These are phyloP conservation scores for Mycalesis mineus DNA, from an alignment of 2,888 invertebrate species.

Conservation along the genomic window DNA sequence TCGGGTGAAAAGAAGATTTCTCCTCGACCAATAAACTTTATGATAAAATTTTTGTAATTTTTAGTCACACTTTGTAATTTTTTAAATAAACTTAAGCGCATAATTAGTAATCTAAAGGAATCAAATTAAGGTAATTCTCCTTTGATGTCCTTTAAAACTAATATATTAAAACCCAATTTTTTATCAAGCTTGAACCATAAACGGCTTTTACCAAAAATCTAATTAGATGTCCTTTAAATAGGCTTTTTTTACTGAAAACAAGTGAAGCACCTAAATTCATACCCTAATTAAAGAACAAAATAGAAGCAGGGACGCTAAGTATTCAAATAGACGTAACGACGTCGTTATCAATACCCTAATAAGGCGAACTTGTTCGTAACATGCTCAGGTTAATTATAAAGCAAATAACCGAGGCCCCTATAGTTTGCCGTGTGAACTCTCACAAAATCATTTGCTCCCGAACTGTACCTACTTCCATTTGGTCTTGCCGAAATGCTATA, in stretches of 20 bases:
- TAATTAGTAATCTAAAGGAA: too few relatives aligned
- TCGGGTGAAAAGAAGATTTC: too few relatives aligned
- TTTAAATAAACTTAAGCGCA: too few relatives aligned
- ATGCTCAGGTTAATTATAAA: constrained; percentile 51
- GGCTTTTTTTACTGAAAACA: background rate
- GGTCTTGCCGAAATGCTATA: constrained; percentile 22
- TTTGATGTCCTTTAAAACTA: too few relatives aligned
- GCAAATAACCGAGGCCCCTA: constrained; percentile 48
- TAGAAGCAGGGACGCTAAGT: constrained; percentile 49
- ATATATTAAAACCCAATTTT: too few relatives aligned
- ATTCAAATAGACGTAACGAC: constrained; percentile 63
- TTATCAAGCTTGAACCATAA: too few relatives aligned
- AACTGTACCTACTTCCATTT: constrained; percentile 9
- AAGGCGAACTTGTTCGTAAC: constrained; percentile 49
- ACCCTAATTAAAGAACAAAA: constrained; percentile 60
- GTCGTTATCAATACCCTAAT: constrained; percentile 67
- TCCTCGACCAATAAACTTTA: too few relatives aligned
- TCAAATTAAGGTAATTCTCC: too few relatives aligned
- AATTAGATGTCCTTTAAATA: too few relatives aligned
- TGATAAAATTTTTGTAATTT: too few relatives aligned
- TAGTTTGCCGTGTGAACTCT: constrained; percentile 41
- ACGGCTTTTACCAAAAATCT: too few relatives aligned
- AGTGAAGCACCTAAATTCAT: background rate
- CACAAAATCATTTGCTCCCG: constrained; percentile 17
- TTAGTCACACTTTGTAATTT: too few relatives aligned